Conservation (phyloP, 2,113 vertebrate genomes). For the Synodontis membranacea region DNA sequence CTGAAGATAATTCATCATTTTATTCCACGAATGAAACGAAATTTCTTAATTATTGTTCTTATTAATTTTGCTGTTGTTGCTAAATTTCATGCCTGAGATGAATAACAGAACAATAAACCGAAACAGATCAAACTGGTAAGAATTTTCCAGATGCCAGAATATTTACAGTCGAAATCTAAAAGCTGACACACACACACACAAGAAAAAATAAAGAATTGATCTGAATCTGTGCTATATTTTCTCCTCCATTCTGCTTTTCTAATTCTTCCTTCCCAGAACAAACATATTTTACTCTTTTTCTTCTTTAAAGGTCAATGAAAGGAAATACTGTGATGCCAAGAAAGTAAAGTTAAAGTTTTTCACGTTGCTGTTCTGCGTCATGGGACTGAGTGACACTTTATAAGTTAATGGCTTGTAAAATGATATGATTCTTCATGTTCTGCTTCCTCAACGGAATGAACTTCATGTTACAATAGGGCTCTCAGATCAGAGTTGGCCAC, state of each 20-base stretch:
- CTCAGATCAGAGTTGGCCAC: background rate
- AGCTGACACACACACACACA: background rate
- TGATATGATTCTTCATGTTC: too few relatives aligned
- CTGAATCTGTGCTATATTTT: background rate
- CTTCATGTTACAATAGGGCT: background rate
- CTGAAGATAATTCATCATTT: background rate
- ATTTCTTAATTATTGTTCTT: background rate
- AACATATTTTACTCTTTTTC: background rate
- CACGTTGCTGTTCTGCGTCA: background rate
- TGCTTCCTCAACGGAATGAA: background rate
- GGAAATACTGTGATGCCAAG: background rate
- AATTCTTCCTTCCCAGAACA: background rate
- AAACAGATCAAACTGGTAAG: background rate
- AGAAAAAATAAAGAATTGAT: background rate
- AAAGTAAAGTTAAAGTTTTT: background rate
- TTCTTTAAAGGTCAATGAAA: constrained; percentile 5
- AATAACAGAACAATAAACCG: background rate
- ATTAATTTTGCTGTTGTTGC: background rate
- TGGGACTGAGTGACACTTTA: background rate
- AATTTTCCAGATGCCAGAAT: background rate
- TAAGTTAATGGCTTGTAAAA: background rate
- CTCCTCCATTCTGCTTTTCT: background rate
- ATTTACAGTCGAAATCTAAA: background rate
- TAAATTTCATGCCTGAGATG: background rate
- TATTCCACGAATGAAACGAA: background rate